A percentile compares a stretch with the other conserved stretches of the same genome.
Evolutionary conservation across 2,797 vertebrate species (phyloP).

Genomic region (Taenioides sp.): DNA sequence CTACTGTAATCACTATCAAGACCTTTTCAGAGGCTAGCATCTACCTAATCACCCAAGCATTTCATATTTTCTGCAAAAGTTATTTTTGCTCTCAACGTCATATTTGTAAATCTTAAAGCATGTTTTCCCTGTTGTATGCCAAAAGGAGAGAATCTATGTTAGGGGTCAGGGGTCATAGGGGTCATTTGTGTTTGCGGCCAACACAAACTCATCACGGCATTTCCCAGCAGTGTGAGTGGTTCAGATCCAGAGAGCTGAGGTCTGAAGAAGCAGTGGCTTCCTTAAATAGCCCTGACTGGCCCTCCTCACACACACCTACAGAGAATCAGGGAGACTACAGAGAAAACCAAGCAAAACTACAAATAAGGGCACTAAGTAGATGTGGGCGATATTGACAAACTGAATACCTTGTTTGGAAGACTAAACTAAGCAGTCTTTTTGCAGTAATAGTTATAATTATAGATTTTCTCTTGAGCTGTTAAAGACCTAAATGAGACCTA

Average conservation of each 20-base stretch:
- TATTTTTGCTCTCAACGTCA: background rate
- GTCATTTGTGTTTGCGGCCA: conserved; percentile 46
- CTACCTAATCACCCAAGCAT: background rate
- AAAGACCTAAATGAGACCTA: too few species aligned
- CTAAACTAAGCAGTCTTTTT: too few species aligned
- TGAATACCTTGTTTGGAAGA: background rate
- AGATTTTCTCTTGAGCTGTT: too few species aligned
- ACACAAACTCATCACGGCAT: conserved; percentile 41
- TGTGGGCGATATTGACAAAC: background rate
- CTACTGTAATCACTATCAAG: too few species aligned
- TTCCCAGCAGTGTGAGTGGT: conserved; percentile 31
- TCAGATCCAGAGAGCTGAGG: conserved; percentile 26
- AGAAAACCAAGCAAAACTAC: conserved; percentile 13
- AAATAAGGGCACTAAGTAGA: too few species aligned
- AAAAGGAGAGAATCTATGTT: conserved; percentile 16
- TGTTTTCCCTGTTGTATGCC: background rate
- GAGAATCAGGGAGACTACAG: background rate
- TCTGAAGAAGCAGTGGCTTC: conserved; percentile 30
- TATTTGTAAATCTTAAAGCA: background rate
- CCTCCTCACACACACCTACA: conserved; percentile 11
- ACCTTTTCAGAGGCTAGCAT: background rate
- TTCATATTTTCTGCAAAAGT: background rate
- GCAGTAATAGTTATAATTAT: too few species aligned
- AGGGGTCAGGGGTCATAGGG: conserved; percentile 22
- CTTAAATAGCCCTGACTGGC: conserved; percentile 34